Base-by-base conservation (phyloP, 2,888 invertebrate species). In the Pseudococcus longispinus region DNA sequence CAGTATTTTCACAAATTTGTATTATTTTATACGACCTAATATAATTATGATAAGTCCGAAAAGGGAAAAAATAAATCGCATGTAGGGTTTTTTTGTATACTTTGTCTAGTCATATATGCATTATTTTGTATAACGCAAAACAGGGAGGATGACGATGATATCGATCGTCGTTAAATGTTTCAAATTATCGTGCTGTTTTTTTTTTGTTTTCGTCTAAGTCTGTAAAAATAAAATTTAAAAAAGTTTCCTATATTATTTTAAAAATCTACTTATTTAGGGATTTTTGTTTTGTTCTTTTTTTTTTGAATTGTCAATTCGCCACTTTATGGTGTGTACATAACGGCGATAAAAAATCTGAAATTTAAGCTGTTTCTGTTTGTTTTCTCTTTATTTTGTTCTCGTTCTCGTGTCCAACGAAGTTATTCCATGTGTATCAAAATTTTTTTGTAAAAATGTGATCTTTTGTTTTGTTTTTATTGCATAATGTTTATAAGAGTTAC, bases 371-470 rank as follows among this genome's bases (percentile, higher is more conserved):
- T 80, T 74, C 18, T 74, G 18, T 74, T 32, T 74, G 18, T 74
- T 74, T 32, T 32, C 2, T 80, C 20, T 77, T 32, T 77, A 23
- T 42, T 80, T 42, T 77, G 15, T 8, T 80, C 37, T 32, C 37
- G 37, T 74, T 74, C 37, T 80, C 42, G 77, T 80, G 15, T 42
- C 42, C 9, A 80, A 80, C 42, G 29, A 20, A 80, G 77, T 29
- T 80, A 80, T 80, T 80, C 42, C 77, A 20, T 29, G 42, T 74
- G 74, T 80, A 42, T 80, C 77, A 42, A 80, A 80, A 80, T 60
- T 80, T 42, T 26, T 80, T 80, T 80, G 77, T 80, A 80, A 80
- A 80, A 80, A 42, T 80, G 77, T 80, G 77, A 80, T 80, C 77
- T 80, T 80, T 80, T 70, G 29, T 29, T 26, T 42, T 80, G 77